These are phyloP conservation scores for Anguilla pacifica DNA, from an alignment of 2,797 vertebrate genomes.

Conservation along the genomic window DNA sequence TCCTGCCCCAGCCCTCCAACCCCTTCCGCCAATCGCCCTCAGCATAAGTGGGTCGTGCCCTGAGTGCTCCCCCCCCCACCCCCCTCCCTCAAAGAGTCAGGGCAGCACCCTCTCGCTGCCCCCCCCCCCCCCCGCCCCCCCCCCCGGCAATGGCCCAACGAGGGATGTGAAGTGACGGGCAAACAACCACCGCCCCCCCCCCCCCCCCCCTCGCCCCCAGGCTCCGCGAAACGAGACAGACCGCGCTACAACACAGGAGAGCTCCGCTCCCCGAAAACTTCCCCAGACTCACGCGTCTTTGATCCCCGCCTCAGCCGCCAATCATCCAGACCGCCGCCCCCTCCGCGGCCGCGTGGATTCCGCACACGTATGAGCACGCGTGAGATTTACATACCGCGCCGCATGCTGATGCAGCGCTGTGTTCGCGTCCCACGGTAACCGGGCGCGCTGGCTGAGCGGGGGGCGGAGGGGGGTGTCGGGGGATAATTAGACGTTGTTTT, in stretches of 20 bases:
- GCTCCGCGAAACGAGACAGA: slow-evolving; percentile 78
- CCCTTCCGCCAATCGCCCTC: background rate
- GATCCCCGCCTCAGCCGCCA: slow-evolving; percentile 72
- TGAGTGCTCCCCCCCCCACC: slow-evolving; percentile 10
- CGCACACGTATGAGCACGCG: slow-evolving; percentile 27
- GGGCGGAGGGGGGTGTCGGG: background rate
- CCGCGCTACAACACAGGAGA: slow-evolving; percentile 71
- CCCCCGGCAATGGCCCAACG: slow-evolving; percentile 71
- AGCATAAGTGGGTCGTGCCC: slow-evolving; percentile 38
- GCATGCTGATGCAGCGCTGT: slow-evolving; percentile 30
- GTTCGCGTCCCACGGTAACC: background rate
- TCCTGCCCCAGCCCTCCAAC: background rate
- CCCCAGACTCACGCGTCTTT: slow-evolving; percentile 77
- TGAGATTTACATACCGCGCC: slow-evolving; percentile 40
- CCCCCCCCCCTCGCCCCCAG: slow-evolving; percentile 52
- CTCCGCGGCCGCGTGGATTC: slow-evolving; percentile 29
- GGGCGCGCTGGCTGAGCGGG: background rate
- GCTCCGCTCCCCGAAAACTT: slow-evolving; percentile 82
- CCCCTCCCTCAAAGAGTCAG: slow-evolving; percentile 19
- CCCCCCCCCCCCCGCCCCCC: slow-evolving; percentile 43
- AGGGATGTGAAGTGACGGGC: slow-evolving; percentile 57
- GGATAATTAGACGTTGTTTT: slow-evolving; percentile 26
- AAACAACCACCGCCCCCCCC: slow-evolving; percentile 65
- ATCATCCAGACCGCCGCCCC: slow-evolving; percentile 50
- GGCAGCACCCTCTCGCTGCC: slow-evolving; percentile 53